Base-by-base conservation (phyloP, 2,888 invertebrate species). In the Acleris cristana region DNA sequence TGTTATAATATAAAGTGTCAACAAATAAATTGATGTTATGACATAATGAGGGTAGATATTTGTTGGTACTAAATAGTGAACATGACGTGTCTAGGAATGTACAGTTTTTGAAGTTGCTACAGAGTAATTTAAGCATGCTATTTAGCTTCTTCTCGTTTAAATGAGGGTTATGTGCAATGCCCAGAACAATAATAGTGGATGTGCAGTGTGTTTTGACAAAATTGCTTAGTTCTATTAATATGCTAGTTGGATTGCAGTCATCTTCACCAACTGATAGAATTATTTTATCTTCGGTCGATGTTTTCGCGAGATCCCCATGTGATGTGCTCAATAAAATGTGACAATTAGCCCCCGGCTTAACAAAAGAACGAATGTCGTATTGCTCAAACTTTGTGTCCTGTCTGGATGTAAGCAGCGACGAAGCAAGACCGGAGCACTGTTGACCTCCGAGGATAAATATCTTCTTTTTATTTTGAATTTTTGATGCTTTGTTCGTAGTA, bases 191-290 rank as follows among this genome's bases (percentile, higher is more conserved):
- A n/a, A n/a, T n/a, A n/a, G n/a, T n/a, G n/a, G n/a, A n/a, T n/a
- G n/a, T n/a, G n/a, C n/a, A n/a, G n/a, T n/a, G n/a, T n/a, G n/a
- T n/a, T n/a, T n/a, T n/a, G n/a, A n/a, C n/a, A n/a, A n/a, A 58
- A 18, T 26, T n/a, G 23, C 58, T 58, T 23, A 58, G n/a, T 30
- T 58, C 58, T 26, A 58, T 49, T 4, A 58, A 49, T 30, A 58
- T 5, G 12, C n/a, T 45, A 12, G 58, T 49, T 12, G 58, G 58
- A 30, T 57, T 57, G 26, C 45, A 57, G 48, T 56, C 56, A 1
- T 44, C 56, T 56, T 56, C 56, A n/a, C 56, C 56, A 21, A 44
- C 56, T 2, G 21, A 48, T 3, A 57, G 3, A 45, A 48, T 57
- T 26, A 57, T 23, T 48, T 23, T 48, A 48, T 57, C 57, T 45